These are phyloP conservation scores for Petrolisthes manimaculis DNA, from an alignment of 2,888 invertebrate genomes.

Conservation along the genomic window DNA sequence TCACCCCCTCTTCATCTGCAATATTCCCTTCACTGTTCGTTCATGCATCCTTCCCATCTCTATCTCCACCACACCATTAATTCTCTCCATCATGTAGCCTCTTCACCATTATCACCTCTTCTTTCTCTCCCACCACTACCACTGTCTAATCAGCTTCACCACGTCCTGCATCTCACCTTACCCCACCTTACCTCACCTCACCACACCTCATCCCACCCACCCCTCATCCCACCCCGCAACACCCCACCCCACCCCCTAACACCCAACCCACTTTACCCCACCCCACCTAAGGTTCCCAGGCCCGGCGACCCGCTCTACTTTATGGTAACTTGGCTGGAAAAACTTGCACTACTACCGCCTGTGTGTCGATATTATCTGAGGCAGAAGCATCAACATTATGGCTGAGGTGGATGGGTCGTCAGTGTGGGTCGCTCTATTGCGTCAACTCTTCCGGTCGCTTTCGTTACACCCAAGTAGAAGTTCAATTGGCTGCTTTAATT, in stretches of 20 bases:
- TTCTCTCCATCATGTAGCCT: neutral
- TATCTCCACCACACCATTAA: neutral
- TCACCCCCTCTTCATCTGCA: neutral
- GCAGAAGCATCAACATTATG: conserved; percentile 19
- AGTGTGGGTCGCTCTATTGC: neutral
- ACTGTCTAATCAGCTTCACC: neutral
- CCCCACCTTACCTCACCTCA: conserved; percentile 1
- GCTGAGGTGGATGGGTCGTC: neutral
- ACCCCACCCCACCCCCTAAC: neutral
- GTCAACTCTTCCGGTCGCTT: neutral
- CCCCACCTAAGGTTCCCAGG: neutral
- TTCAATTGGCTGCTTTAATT: no score
- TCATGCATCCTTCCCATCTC: neutral
- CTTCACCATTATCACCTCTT: neutral
- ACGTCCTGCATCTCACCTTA: conserved; percentile 17
- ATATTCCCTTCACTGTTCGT: neutral
- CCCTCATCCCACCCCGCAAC: neutral
- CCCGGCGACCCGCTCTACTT: neutral
- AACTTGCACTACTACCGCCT: conserved; percentile 11
- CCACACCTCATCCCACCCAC: neutral
- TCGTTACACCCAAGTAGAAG: neutral
- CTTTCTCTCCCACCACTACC: neutral
- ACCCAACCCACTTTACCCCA: neutral
- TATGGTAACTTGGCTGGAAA: conserved; percentile 24
- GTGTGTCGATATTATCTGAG: conserved; percentile 11